These are phyloP conservation scores for Tethya wilhelma DNA, from an alignment of 37 sponge, comb jelly and placozoan genomes.

Conservation along the genomic window DNA sequence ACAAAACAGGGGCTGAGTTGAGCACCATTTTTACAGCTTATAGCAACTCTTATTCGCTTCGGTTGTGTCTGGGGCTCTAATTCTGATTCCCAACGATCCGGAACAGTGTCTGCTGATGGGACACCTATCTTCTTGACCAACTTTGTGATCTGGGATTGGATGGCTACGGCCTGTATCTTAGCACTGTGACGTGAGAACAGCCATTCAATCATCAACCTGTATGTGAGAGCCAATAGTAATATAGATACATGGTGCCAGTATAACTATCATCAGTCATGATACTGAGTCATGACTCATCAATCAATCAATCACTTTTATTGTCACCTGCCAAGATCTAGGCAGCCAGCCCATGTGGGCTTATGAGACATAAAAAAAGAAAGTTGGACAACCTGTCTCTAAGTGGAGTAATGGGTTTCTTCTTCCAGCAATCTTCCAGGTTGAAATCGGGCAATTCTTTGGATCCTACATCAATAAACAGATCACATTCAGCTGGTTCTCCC, in stretches of 20 bases:
- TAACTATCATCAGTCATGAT: too few relatives aligned
- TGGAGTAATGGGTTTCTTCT: conserved; percentile 19
- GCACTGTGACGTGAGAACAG: conserved; percentile 38
- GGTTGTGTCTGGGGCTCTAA: not conserved
- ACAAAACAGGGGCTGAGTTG: conserved; percentile 61
- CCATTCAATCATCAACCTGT: conserved; percentile 61
- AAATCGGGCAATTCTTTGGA: not conserved
- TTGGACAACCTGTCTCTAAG: conserved; percentile 57
- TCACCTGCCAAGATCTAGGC: too few relatives aligned
- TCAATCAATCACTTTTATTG: too few relatives aligned
- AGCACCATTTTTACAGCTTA: conserved; percentile 45
- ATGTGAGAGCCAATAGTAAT: too few relatives aligned
- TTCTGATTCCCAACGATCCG: not conserved
- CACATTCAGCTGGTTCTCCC: conserved; percentile 10
- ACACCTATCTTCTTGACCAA: too few relatives aligned
- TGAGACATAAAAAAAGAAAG: not conserved
- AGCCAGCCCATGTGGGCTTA: too few relatives aligned
- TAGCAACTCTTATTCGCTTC: conserved; percentile 29
- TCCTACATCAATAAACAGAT: conserved; percentile 7
- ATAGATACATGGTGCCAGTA: too few relatives aligned
- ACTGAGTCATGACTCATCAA: too few relatives aligned
- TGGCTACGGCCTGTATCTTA: not conserved
- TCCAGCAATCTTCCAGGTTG: not conserved
- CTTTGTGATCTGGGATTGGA: not conserved
- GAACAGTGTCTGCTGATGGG: too few relatives aligned